phyloP scores from a whole-genome alignment of 2,113 vertebrate species.

The Melozone crissalis region DNA sequence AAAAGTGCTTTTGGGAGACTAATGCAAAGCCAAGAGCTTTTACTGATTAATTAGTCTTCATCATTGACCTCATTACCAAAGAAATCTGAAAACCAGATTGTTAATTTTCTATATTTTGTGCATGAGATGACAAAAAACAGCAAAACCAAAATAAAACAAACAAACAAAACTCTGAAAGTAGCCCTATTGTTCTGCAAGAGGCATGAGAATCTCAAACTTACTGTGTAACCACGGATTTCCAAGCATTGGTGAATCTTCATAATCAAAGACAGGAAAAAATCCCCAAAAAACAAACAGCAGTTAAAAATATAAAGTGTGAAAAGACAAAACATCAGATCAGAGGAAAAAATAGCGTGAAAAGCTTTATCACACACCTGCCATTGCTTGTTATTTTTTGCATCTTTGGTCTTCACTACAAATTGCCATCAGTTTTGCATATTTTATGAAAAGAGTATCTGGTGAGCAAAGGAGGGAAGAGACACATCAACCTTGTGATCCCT shows the following conservation, averaged over 20 bases:
- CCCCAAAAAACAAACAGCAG: not conserved
- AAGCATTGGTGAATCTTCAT: not conserved
- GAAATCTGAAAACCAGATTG: not conserved
- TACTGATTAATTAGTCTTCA: not conserved
- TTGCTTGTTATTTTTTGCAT: not conserved
- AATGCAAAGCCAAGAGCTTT: not conserved
- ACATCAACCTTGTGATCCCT: not conserved
- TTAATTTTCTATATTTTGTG: not conserved
- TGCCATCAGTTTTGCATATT: not conserved
- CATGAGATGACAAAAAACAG: fast-evolving
- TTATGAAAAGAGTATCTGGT: not conserved
- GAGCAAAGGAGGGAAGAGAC: not conserved
- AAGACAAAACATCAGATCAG: not conserved
- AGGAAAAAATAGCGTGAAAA: not conserved
- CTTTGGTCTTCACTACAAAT: not conserved
- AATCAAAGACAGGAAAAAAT: not conserved
- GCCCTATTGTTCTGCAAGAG: not conserved
- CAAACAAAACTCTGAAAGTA: not conserved
- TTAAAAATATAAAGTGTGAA: not conserved
- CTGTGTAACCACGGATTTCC: not conserved
- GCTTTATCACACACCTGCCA: not conserved
- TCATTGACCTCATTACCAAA: not conserved
- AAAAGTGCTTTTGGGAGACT: not conserved
- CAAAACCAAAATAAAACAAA: not conserved
- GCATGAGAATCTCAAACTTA: not conserved